Evolutionary conservation across 2,113 vertebrate genomes (phyloP).

Genomic region (Rafetus swinhoei): DNA sequence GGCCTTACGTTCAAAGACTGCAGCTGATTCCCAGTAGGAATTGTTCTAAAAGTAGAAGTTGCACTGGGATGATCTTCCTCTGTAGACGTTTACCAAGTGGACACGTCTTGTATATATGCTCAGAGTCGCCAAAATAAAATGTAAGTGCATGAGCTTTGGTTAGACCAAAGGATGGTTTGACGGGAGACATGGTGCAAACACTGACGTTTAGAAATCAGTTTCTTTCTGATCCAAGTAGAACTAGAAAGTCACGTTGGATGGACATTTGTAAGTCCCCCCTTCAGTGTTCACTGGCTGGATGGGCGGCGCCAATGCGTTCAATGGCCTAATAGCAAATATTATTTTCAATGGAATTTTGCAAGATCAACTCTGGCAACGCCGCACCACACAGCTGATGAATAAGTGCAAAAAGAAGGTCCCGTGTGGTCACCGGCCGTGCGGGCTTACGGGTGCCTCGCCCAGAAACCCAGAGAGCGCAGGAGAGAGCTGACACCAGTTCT

Average conservation of each 20-base stretch:
- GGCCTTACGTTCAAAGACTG: neutral
- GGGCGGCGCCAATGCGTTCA: neutral
- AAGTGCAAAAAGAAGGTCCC: constrained; percentile 11
- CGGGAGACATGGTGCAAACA: neutral
- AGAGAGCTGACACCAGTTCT: rapidly evolving
- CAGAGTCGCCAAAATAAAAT: neutral
- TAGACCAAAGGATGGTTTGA: neutral
- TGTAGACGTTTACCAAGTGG: neutral
- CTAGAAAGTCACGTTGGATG: neutral
- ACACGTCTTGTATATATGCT: neutral
- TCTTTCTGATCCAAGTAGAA: neutral
- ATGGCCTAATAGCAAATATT: neutral
- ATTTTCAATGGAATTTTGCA: constrained; percentile 30
- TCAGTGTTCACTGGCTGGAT: constrained; percentile 26
- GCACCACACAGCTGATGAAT: constrained; percentile 9
- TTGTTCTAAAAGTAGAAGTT: neutral
- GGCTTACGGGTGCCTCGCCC: neutral
- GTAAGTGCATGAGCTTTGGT: neutral
- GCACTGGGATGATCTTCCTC: neutral
- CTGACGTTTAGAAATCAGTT: constrained; percentile 1
- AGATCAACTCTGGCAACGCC: constrained; percentile 47
- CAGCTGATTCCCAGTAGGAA: neutral
- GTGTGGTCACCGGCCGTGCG: constrained; percentile 8
- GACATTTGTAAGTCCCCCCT: neutral
- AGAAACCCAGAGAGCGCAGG: neutral